Evolutionary conservation across 2,113 vertebrate species (phyloP), one percentile per base, ranked within the genome.

Genomic region (Clarias batrachus): DNA sequence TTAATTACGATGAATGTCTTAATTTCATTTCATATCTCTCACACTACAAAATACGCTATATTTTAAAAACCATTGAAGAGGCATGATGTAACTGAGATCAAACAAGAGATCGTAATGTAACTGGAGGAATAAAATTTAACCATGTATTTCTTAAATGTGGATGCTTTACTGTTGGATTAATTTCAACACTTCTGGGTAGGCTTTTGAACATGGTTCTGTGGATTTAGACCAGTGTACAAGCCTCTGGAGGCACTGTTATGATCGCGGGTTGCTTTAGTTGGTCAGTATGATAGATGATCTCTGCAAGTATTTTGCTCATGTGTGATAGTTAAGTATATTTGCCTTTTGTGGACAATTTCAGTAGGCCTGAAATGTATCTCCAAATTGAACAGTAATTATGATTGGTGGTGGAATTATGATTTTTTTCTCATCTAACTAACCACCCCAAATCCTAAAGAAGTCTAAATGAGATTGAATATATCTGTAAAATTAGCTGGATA

Each of bases 261-360:
- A 41, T 41, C 41, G 4, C 4, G 41, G 41, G 41, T 41, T 41
- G 41, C 41, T 41, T 41, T 41, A 41, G 41, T 41, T 41, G 41
- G 41, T 41, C 41, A 41, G 41, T 41, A 41, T 41, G 41, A 41
- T 41, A 41, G 41, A 41, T 41, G 41, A 41, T 41, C 41, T 6
- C 33, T 37, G 68, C 85, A 88, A 85, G 37, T 74, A 21, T 52
- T 85, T 73, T 73, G 14, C 77, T 74, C 60, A 13, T 54, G 17
- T 37, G 57, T 85, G 83, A 77, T 85, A 11, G 57, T 81, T 70
- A 23, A 77, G 65, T 80, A 54, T 77, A 14, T 81, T 88, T 70
- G 33, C 63, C 56, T 84, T 85, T 80, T 85, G 66, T 81, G 19
- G 68, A 27, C 80, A 41, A 68, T 88, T 88, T 82, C 52, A 88